Evolutionary conservation across 2,888 invertebrate genomes (phyloP), one percentile per base, ranked within the genome.

Genomic region (Boloria euphrosyne): DNA sequence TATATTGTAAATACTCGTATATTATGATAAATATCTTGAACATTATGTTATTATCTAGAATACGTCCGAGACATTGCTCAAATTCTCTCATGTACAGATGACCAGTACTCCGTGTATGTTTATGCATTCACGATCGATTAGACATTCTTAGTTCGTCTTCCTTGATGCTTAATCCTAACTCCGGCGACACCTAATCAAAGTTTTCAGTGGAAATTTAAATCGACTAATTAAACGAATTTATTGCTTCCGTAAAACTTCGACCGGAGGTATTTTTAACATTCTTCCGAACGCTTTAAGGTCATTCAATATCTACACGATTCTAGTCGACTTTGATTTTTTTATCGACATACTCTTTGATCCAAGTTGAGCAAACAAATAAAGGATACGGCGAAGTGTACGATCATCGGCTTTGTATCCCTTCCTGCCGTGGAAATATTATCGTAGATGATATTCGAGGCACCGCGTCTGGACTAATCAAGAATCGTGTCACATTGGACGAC

Each of bases 221-320:
- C 83, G 85, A 87, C 87, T 87, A 90, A 90, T 90, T 90, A 89
- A 87, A 75, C 73, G 77, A 83, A 90, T 90, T 91, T 90, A 91
- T 86, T 78, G 81, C 84, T 89, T 90, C 90, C 89, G 82, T 76
- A 84, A 82, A 77, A 81, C 31, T 10, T 38, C 81, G 76, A 80
- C 68, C 75, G 75, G 75, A 77, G 82, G 78, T 89, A 89, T 89
- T 88, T 89, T 81, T 82, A 82, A 74, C 74, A 58, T 67, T 68
- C 31, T 38, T 38, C 31, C 62, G 72, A 64, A 63, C 69, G 74
- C 72, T 71, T 74, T 74, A 75, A 76, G 74, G 75, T 76, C 74
- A 86, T 80, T 79, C 80, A 77, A 86, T 85, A 84, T 85, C 83
- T 78, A 82, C 80, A 76, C 75, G 68, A 75, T 76, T 80, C 77